Conservation (phyloP, 2,888 invertebrate species). For the Buathra laborator region DNA sequence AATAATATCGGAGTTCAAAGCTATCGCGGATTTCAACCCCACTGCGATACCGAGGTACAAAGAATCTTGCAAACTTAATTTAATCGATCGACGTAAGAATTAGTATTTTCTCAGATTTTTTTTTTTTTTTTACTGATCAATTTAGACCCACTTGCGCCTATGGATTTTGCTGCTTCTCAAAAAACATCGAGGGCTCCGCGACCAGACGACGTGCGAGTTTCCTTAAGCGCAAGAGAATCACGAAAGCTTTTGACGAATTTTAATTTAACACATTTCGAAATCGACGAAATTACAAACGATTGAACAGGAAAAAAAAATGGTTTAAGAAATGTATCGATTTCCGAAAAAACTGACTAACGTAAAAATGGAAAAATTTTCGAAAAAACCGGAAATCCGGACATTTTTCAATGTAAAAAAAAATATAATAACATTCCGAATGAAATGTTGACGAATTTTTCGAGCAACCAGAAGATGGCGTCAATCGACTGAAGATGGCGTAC, state of each 20-base stretch:
- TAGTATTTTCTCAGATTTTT: neutral
- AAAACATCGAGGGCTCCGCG: slow-evolving; percentile 56
- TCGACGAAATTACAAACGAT: neutral
- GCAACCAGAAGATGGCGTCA: slow-evolving; percentile 38
- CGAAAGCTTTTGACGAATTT: slow-evolving; percentile 60
- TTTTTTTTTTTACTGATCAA: neutral
- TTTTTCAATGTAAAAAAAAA: neutral
- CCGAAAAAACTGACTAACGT: neutral
- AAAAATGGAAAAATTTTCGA: neutral
- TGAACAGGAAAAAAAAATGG: neutral
- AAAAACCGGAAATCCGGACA: neutral
- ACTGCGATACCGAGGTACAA: slow-evolving; percentile 46
- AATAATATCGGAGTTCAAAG: slow-evolving; percentile 49
- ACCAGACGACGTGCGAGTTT: slow-evolving; percentile 66
- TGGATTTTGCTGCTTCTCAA: slow-evolving; percentile 67
- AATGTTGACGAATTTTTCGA: neutral
- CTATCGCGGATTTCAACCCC: slow-evolving; percentile 45
- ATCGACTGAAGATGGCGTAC: neutral
- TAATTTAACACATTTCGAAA: neutral
- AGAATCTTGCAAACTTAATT: neutral
- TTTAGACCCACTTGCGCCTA: slow-evolving; percentile 51
- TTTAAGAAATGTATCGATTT: neutral
- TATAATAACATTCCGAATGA: neutral
- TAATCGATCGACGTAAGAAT: neutral
- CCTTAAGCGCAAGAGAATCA: slow-evolving; percentile 68